Evolutionary conservation across 2,113 vertebrate genomes (phyloP).

Genomic region (Pelecanus crispus): DNA sequence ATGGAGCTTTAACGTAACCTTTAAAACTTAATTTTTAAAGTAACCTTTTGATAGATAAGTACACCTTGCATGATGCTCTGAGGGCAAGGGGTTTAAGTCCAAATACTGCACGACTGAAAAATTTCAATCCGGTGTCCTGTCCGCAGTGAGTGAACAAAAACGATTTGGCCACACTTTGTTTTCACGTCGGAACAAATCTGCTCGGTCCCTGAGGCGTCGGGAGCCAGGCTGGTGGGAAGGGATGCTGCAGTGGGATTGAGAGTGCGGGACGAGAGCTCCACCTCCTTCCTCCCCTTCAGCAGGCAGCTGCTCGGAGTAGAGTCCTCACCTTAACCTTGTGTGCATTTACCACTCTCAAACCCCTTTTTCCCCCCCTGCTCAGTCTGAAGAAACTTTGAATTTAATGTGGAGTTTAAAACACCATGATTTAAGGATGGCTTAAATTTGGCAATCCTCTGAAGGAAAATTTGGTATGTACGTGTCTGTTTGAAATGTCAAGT

Average conservation of each 20-base stretch:
- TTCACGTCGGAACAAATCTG: accelerated
- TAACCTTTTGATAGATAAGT: not conserved
- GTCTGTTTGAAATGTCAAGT: not conserved
- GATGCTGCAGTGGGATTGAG: not conserved
- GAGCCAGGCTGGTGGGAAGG: not conserved
- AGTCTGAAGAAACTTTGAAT: not conserved
- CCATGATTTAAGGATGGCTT: not conserved
- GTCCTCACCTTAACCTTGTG: not conserved
- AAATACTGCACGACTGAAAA: accelerated
- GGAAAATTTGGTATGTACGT: not conserved
- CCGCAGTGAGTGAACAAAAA: accelerated
- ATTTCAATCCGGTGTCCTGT: accelerated
- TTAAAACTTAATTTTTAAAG: no score
- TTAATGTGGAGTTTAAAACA: not conserved
- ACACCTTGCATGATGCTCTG: accelerated
- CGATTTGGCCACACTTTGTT: accelerated
- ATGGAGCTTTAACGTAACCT: not conserved
- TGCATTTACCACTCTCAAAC: accelerated
- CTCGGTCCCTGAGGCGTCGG: not conserved
- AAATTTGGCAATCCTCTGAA: not conserved
- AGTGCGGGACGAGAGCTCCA: not conserved
- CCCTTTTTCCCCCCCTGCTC: not conserved
- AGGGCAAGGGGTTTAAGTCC: not conserved
- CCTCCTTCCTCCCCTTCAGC: not conserved
- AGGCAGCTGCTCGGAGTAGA: accelerated